Evolutionary conservation across 2,113 vertebrate species (phyloP), one percentile per base, ranked within the genome.

Genomic region (Oenanthe oenanthe): DNA sequence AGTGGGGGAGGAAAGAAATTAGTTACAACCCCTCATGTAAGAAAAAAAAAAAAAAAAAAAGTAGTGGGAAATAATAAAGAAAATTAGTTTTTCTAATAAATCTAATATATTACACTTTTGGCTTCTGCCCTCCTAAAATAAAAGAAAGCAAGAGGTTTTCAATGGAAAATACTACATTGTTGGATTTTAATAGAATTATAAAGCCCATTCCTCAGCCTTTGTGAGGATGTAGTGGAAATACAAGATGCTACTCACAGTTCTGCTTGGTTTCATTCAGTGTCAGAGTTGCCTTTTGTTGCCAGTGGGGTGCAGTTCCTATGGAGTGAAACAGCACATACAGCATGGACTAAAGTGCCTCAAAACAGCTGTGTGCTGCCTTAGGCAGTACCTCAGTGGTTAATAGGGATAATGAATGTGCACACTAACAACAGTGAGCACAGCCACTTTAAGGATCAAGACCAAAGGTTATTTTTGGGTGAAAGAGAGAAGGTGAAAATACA

Each of bases 231-330:
- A 66, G 66, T 53, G 76, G 75, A 95, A 95, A 88, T 62, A 67
- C 42, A 61, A 24, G 57, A 47, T 81, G 90, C 83, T 94, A 34
- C 72, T 93, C 51, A 32, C 60, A 84, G 85, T 78, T 91, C 79
- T 95, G 65, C 89, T 92, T 79, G 76, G 71, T 92, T 92, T 90
- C 61, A 51, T 93, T 91, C 75, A 79, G 58, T 63, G 73, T 83
- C 80, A 48, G 67, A 92, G 74, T 57, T 83, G 43, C 47, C 74
- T 92, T 95, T 93, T 89, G 85, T 86, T 24, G 7, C 65, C 71
- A 85, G 42, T 57, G 63, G 83, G 83, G 38, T 88, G 68, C 87
- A 61, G 7, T 75, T 70, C 79, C 85, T 67, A 9, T 32, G 57
- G 89, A 83, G 82, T 60, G 58, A 82, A 92, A 53, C 63, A 91